These are phyloP conservation scores for Atherinosoma microstoma DNA, from an alignment of 2,797 vertebrate genomes.

Conservation along the genomic window DNA sequence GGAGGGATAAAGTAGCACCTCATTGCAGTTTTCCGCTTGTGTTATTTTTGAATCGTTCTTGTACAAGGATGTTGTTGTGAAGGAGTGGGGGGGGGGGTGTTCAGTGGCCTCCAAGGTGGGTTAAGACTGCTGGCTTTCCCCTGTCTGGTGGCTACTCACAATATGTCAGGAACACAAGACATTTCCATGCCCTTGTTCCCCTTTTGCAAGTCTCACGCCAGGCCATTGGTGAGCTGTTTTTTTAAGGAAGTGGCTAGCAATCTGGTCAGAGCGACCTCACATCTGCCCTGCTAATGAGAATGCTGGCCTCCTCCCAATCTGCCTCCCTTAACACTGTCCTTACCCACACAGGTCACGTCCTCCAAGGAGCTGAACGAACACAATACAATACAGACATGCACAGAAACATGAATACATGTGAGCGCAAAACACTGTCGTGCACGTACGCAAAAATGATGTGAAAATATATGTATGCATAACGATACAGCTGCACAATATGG, in stretches of 20 bases:
- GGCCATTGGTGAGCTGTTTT: conserved; percentile 87
- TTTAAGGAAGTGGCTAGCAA: conserved; percentile 93
- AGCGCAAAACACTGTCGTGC: conserved; percentile 27
- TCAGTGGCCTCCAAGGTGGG: conserved; percentile 82
- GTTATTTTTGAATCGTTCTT: conserved; percentile 86
- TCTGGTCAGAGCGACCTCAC: conserved; percentile 88
- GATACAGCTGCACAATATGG: conserved; percentile 2
- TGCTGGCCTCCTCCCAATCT: conserved; percentile 83
- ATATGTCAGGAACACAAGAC: conserved; percentile 88
- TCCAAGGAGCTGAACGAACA: conserved; percentile 73
- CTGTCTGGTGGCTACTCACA: conserved; percentile 86
- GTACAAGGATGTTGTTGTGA: conserved; percentile 88
- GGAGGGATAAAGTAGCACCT: conserved; percentile 75
- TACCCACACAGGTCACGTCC: conserved; percentile 89
- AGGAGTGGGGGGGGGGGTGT: conserved; percentile 50
- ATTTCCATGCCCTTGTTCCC: conserved; percentile 78
- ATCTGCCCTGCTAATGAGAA: conserved; percentile 90
- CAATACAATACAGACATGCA: conserved; percentile 52
- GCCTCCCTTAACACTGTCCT: conserved; percentile 84
- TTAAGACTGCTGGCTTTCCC: conserved; percentile 81
- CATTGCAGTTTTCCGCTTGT: conserved; percentile 82
- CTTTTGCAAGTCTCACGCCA: conserved; percentile 80
- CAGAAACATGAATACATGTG: conserved; percentile 35
- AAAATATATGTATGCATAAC: conserved; percentile 21
- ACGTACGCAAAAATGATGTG: conserved; percentile 18